Evolutionary conservation across 2,888 invertebrate species (phyloP), one percentile per base, ranked within the genome.

Genomic region (Osmoderma eremita): DNA sequence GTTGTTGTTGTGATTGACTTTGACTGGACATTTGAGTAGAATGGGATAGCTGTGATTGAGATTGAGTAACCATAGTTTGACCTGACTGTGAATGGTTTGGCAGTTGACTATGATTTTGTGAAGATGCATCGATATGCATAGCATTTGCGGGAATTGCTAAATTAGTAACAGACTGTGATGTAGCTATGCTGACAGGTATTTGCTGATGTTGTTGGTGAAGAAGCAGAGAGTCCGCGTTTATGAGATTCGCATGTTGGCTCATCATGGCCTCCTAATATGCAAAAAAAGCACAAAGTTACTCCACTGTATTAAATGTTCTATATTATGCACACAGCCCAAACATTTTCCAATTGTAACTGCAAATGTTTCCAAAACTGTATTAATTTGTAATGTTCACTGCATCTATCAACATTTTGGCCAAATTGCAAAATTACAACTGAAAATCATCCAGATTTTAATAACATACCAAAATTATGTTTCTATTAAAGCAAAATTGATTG

Each of bases 191-290:
- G 15, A 81, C 81, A 10, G 82, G 82, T 65, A 82, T 81, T 73
- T 82, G 82, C 3, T 79, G 75, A 69, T 83, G 81, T 65, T 83
- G 82, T 65, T 81, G 30, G 30, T 30, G 81, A 13, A 83, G 72
- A 12, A 83, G 75, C 54, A 83, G 72, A 20, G 81, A 80, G 67
- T 82, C 82, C 41, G 80, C 75, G 58, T 79, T 79, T 53, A 82
- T 75, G 17, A 82, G 84, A 3, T 80, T 78, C 2, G 81, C 75
- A 78, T 88, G 87, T 72, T 88, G 88, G n/a, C 86, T 84, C 65
- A 88, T 81, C 77, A 88, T 79, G 20, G 78, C 76, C 71, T 82
- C 83, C 82, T 83, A 70, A 30, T 75, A 36, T 38, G 22, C 41
- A 64, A 51, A 12, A 58, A 51, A 18, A 1, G 30, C 30, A 30